Evolutionary conservation across 2,888 invertebrate genomes (phyloP), one percentile per base, ranked within the genome.

Genomic region (Subacronicta megacephala): DNA sequence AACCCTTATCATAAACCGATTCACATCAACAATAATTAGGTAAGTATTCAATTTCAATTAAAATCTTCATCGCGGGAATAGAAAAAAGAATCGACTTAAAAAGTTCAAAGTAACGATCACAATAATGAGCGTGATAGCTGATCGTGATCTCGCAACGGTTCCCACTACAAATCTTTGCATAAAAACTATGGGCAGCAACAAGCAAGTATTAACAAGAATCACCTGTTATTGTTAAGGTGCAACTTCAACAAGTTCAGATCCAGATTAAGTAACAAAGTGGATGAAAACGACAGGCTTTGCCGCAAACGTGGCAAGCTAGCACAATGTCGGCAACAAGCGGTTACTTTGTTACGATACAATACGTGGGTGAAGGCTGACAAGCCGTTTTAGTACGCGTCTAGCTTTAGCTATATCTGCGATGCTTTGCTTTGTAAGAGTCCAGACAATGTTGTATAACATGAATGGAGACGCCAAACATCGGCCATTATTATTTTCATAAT

Each of bases 221-320:
- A 13, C 23, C 40, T 16, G 26, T 9, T 36, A 35, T 35, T 46
- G 12, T 12, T 36, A 12, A 6, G 7, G 15, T 7, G 9, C 13
- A 47, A 29, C 17, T 47, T 18, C 36, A 38, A 35, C 20, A 9
- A 67, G 46, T 57, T 55, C 47, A 56, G 52, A 59, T 58, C 53
- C 62, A 69, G 66, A 78, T 76, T 58, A 64, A 72, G 67, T 64
- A 54, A 62, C 66, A 77, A 77, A 77, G 72, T 62, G 62, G 40
- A 63, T 77, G 68, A 56, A 63, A 62, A 60, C 57, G 60, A 63
- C 63, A 66, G 59, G 67, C 68, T 78, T 77, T 72, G 61, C 41
- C 26, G 35, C 47, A 51, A 51, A 53, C 54, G 53, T 49, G 50
- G 56, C 46, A 40, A 29, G 17, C 41, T 46, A 61, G 40, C 50